Conservation (phyloP, 2,797 vertebrate species). For the Eulemur albifrons region DNA sequence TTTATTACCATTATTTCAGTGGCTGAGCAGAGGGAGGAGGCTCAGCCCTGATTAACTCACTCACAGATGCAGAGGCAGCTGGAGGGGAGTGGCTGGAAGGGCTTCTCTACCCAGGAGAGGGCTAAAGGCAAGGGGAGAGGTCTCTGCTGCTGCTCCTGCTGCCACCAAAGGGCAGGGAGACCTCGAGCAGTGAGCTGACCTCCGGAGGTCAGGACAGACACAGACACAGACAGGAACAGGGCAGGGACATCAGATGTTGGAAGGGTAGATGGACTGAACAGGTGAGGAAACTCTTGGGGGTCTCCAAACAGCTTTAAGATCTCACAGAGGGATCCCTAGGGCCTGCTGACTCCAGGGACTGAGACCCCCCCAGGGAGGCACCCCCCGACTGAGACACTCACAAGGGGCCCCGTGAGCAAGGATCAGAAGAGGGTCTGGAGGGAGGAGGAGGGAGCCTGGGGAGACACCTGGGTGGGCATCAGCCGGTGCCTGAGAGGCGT, state of each 20-base stretch:
- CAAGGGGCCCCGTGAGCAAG: not conserved
- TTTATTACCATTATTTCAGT: conserved; percentile 42
- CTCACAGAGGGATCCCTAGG: not conserved
- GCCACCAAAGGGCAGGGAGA: not conserved
- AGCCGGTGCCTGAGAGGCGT: not conserved
- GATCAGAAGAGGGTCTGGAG: not conserved
- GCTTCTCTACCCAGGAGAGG: not conserved
- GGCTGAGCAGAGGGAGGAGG: not conserved
- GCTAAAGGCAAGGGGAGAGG: not conserved
- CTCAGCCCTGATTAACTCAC: conserved; percentile 13
- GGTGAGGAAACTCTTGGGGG: not conserved
- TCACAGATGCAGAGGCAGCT: not conserved
- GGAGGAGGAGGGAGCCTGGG: not conserved
- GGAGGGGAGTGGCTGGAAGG: not conserved
- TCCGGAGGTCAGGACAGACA: not conserved
- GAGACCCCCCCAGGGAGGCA: not conserved
- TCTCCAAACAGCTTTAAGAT: conserved; percentile 27
- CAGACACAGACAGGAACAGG: not conserved
- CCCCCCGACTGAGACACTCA: conserved; percentile 2
- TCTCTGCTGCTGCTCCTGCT: not conserved
- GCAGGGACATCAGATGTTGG: not conserved
- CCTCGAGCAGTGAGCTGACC: conserved; percentile 14
- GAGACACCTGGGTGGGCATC: not conserved
- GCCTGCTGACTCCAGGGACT: conserved; percentile 33
- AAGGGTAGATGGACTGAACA: not conserved